phyloP scores from a whole-genome alignment of 1,140 invertebrate species.

The Adoxophyes honmai region DNA sequence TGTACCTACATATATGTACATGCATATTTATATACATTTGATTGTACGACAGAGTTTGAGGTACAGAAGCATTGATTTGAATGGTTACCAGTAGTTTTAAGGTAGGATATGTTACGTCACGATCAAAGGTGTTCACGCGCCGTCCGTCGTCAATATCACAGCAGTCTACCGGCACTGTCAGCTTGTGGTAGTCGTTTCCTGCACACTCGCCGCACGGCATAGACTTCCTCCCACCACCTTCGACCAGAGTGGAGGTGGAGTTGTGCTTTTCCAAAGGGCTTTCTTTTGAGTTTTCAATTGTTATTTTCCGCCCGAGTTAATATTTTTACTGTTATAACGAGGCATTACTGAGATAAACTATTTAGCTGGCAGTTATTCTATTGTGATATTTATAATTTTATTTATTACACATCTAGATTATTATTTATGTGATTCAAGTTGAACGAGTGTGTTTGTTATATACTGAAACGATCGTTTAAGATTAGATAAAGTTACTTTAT shows the following conservation, averaged over 20 bases:
- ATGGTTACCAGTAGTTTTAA: slow-evolving; percentile 73
- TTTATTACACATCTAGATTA: slow-evolving; percentile 69
- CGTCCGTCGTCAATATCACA: slow-evolving; percentile 71
- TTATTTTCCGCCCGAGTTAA: background rate
- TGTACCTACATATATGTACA: no score
- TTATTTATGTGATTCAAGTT: slow-evolving; percentile 62
- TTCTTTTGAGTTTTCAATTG: no score
- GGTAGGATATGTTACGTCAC: slow-evolving; percentile 36
- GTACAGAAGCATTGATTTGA: slow-evolving; percentile 43
- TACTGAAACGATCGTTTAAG: slow-evolving; percentile 53
- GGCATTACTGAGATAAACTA: slow-evolving; percentile 30
- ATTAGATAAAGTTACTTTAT: slow-evolving; percentile 62
- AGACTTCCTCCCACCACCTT: background rate
- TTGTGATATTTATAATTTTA: slow-evolving; percentile 75
- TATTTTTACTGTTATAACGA: slow-evolving; percentile 17
- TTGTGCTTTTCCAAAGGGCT: no score
- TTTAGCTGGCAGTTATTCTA: slow-evolving; percentile 67
- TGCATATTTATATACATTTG: no score
- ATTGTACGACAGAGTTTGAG: slow-evolving; percentile 16
- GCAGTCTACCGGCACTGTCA: slow-evolving; percentile 63
- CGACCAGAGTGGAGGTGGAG: no score
- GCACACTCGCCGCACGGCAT: background rate
- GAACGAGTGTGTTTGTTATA: slow-evolving; percentile 57
- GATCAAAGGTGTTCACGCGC: slow-evolving; percentile 51
- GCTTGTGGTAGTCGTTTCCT: slow-evolving; percentile 24